Conservation (phyloP, 2,113 vertebrate species). For the Microcebus ravelobensis region DNA sequence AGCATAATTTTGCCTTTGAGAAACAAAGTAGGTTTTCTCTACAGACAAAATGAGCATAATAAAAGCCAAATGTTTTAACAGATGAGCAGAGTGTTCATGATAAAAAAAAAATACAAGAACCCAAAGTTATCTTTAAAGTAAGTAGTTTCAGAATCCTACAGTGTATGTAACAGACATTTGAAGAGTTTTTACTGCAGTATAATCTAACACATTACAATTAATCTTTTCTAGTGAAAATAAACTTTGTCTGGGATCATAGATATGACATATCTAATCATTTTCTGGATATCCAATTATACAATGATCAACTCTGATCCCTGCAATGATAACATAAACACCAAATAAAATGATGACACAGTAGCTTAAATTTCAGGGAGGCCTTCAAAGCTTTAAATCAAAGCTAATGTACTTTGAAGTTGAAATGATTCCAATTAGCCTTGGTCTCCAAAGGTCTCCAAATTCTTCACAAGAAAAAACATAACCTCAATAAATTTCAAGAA, state of each 20-base stretch:
- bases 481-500: conserved; percentile 5
- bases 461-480: conserved; percentile 38
- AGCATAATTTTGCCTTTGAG: conserved; percentile 18
- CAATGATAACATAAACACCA: conserved; percentile 51
- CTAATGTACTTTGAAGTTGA: conserved; percentile 52
- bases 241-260: conserved; percentile 48
- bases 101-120: not conserved
- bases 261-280: conserved; percentile 45
- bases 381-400: conserved; percentile 59
- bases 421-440: conserved; percentile 41
- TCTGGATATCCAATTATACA: conserved; percentile 39
- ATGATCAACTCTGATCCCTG: conserved; percentile 33
- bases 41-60: conserved; percentile 43
- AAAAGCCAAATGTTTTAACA: conserved; percentile 67
- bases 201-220: not conserved
- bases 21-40: conserved; percentile 41
- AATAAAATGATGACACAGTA: not conserved
- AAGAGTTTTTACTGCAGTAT: not conserved
- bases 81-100: conserved; percentile 4
- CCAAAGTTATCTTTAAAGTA: conserved; percentile 34
- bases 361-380: conserved; percentile 4
- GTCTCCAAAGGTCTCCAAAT: not conserved
- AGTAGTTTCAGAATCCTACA: not conserved
- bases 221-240: conserved; percentile 40
- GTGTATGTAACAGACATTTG: not conserved